These are phyloP conservation scores for Gymnoscopelus braueri DNA, from an alignment of 2,797 vertebrate genomes.

Conservation along the genomic window DNA sequence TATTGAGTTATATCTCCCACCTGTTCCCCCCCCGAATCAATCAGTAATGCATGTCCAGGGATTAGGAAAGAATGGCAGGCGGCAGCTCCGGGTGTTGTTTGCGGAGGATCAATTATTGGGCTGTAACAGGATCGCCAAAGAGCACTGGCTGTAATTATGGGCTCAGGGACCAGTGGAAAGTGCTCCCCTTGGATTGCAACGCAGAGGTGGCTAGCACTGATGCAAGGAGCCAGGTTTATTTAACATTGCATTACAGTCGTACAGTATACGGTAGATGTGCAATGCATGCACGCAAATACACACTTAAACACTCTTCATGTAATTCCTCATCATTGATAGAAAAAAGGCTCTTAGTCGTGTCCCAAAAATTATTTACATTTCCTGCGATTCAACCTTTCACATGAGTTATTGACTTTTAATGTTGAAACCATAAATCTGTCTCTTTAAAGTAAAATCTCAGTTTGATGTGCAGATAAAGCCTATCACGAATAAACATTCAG, in stretches of 20 bases:
- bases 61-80: constrained; percentile 78
- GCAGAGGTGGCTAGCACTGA: constrained; percentile 31
- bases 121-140: constrained; percentile 78
- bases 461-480: too few species aligned
- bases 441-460: too few species aligned
- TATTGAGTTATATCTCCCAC: constrained; percentile 82
- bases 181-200: constrained; percentile 47
- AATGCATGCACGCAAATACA: constrained; percentile 2
- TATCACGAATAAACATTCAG: too few species aligned
- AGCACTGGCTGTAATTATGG: constrained; percentile 76
- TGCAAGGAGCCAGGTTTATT: constrained; percentile 16
- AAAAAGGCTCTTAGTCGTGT: too few species aligned
- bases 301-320: neutral
- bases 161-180: constrained; percentile 68
- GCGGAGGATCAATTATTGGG: constrained; percentile 79
- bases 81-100: constrained; percentile 71
- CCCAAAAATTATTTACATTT: too few species aligned
- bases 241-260: neutral
- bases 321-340: too few species aligned
- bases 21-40: constrained; percentile 78
- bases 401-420: too few species aligned
- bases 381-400: too few species aligned
- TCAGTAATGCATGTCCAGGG: constrained; percentile 82
- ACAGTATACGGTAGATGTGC: neutral
- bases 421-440: too few species aligned